Percentiles rank a stretch among this genome's conserved stretches.
Conservation (phyloP, 1,140 invertebrate species). For the Schlechtendalia chinensis region DNA sequence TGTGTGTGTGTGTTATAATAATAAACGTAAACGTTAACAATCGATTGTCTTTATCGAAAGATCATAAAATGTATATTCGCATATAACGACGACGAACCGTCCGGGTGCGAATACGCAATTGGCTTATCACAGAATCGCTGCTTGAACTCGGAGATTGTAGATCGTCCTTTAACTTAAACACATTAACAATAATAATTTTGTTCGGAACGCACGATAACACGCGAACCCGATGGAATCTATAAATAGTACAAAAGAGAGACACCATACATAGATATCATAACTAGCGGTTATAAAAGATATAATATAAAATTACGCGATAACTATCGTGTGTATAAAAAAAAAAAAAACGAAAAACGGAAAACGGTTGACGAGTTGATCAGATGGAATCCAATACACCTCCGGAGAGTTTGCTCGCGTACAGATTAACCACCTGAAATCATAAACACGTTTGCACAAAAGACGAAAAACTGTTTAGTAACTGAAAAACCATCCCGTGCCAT, state of each 20-base stretch:
- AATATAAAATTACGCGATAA: constrained; percentile 19
- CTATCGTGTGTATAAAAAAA: background rate
- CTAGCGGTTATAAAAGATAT: constrained; percentile 24
- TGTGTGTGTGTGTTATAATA: background rate
- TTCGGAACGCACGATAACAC: background rate
- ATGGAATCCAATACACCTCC: constrained; percentile 64
- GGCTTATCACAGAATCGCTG: constrained; percentile 29
- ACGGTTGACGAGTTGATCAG: constrained; percentile 54
- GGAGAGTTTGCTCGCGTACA: constrained; percentile 69
- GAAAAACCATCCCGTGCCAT: too few species aligned
- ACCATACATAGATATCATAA: background rate
- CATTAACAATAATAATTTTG: constrained; percentile 2
- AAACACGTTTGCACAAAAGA: too few species aligned
- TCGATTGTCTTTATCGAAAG: background rate
- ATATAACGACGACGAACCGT: background rate
- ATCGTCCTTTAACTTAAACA: constrained; percentile 2
- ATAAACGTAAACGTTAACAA: constrained; percentile 1
- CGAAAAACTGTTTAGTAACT: too few species aligned
- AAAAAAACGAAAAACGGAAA: background rate
- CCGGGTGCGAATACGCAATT: too few species aligned
- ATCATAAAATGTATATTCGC: too few species aligned
- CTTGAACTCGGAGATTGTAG: constrained; percentile 10
- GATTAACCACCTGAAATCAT: constrained; percentile 63
- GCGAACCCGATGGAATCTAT: background rate
- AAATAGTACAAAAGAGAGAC: constrained; percentile 37